Conservation (phyloP, 2,797 vertebrate genomes). For the Manis pentadactyla region DNA sequence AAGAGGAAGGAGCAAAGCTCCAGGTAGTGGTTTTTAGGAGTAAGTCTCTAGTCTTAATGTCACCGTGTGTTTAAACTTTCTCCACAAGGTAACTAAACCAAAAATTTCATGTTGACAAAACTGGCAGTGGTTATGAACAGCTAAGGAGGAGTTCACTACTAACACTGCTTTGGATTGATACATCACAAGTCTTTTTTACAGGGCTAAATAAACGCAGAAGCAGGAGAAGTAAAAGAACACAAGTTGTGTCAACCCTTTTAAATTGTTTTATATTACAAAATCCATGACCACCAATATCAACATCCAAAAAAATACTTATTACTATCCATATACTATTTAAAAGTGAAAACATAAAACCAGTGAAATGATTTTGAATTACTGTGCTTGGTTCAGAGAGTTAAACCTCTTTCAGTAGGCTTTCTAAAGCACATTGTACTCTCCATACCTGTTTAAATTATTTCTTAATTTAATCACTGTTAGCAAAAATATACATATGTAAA, state of each 20-base stretch:
- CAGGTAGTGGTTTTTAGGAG: not conserved
- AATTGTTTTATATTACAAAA: not conserved
- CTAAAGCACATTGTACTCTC: not conserved
- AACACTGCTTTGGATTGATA: not conserved
- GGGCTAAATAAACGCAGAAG: not conserved
- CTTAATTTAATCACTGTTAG: not conserved
- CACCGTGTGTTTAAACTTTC: not conserved
- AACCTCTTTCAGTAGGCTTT: not conserved
- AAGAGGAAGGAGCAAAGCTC: not conserved
- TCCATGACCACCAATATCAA: not conserved
- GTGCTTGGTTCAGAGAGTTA: not conserved
- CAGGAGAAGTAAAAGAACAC: not conserved
- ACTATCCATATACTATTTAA: not conserved
- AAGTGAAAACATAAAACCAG: not conserved
- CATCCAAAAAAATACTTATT: not conserved
- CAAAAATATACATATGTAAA: not conserved
- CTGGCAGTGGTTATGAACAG: not conserved
- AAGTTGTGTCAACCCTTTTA: not conserved
- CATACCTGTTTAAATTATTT: not conserved
- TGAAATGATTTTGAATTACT: conserved; percentile 11
- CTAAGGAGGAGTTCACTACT: not conserved
- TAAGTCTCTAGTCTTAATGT: not conserved
- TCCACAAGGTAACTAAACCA: not conserved
- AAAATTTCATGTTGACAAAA: not conserved
- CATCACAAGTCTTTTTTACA: not conserved